Percentiles rank a stretch among this genome's conserved stretches.
These are phyloP conservation scores for Neocloeon triangulifer DNA, from an alignment of 1,140 invertebrate genomes.

Conservation along the genomic window DNA sequence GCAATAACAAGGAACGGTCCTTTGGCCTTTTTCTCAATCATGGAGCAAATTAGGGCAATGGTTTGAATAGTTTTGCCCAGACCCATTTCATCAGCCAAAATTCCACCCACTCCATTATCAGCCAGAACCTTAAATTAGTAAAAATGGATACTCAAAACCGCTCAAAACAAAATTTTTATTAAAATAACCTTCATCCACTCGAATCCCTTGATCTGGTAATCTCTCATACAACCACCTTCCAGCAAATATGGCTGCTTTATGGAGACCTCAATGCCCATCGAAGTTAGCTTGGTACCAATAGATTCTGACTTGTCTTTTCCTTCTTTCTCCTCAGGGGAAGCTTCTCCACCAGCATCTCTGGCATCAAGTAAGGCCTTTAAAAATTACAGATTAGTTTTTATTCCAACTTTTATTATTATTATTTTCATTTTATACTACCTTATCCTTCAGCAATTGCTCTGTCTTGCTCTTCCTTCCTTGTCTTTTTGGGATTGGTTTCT, in stretches of 20 bases:
- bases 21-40: conserved; percentile 22
- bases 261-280: conserved; percentile 1
- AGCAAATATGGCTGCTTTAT: conserved; percentile 15
- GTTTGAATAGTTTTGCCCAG: conserved; percentile 54
- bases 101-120: conserved; percentile 46
- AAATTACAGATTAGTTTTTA: background rate
- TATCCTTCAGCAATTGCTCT: too few species aligned
- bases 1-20: conserved; percentile 39
- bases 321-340: conserved; percentile 1
- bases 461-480: too few species aligned
- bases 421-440: too few species aligned
- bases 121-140: conserved; percentile 21
- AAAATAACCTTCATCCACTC: conserved; percentile 32
- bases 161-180: too few species aligned
- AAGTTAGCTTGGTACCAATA: conserved; percentile 4
- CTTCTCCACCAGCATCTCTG: background rate
- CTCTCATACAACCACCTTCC: conserved; percentile 22
- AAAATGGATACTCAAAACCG: too few species aligned
- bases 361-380: background rate
- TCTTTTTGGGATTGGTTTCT: conserved; percentile 9
- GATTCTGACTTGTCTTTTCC: background rate
- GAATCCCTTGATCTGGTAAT: conserved; percentile 37
- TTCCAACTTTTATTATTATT: background rate
- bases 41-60: conserved; percentile 31
- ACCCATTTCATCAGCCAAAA: conserved; percentile 66